Conservation (phyloP, 2,888 invertebrate species). For the Tipula lateralis region DNA sequence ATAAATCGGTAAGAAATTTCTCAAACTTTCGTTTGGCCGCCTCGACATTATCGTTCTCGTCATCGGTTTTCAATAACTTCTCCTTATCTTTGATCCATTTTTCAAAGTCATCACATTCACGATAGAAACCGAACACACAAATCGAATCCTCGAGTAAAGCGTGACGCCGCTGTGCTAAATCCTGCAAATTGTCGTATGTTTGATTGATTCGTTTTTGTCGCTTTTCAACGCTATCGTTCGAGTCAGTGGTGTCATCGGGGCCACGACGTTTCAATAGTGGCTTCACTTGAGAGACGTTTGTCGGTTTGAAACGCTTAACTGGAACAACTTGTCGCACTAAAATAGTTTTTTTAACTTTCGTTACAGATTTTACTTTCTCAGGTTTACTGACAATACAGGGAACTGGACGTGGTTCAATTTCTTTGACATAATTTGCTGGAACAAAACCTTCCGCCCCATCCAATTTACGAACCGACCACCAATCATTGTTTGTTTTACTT, state of each 20-base stretch:
- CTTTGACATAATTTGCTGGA: slow-evolving; percentile 93
- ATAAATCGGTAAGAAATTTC: slow-evolving; percentile 92
- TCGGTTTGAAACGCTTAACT: slow-evolving; percentile 59
- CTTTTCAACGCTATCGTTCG: slow-evolving; percentile 69
- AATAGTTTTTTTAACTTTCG: slow-evolving; percentile 85
- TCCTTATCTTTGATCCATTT: slow-evolving; percentile 97
- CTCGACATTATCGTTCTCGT: slow-evolving; percentile 82
- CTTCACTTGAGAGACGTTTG: slow-evolving; percentile 43
- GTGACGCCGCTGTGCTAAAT: slow-evolving; percentile 73
- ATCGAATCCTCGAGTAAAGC: slow-evolving; percentile 88
- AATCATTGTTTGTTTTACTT: slow-evolving; percentile 93
- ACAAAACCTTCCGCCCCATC: slow-evolving; percentile 94
- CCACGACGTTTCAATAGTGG: slow-evolving; percentile 48
- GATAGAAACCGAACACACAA: slow-evolving; percentile 85
- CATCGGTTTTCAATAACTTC: slow-evolving; percentile 74
- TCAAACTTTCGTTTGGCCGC: slow-evolving; percentile 93
- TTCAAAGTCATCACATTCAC: slow-evolving; percentile 97
- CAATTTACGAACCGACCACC: slow-evolving; percentile 97
- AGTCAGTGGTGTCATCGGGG: slow-evolving; percentile 53
- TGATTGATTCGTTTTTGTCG: slow-evolving; percentile 73
- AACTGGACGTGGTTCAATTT: slow-evolving; percentile 82
- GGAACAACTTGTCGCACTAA: slow-evolving; percentile 81
- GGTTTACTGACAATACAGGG: slow-evolving; percentile 77
- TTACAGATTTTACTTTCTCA: slow-evolving; percentile 69
- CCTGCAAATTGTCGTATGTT: slow-evolving; percentile 74